These are phyloP conservation scores for Caenorhabditis parvicauda DNA, from an alignment of 2,888 invertebrate genomes.

Conservation along the genomic window DNA sequence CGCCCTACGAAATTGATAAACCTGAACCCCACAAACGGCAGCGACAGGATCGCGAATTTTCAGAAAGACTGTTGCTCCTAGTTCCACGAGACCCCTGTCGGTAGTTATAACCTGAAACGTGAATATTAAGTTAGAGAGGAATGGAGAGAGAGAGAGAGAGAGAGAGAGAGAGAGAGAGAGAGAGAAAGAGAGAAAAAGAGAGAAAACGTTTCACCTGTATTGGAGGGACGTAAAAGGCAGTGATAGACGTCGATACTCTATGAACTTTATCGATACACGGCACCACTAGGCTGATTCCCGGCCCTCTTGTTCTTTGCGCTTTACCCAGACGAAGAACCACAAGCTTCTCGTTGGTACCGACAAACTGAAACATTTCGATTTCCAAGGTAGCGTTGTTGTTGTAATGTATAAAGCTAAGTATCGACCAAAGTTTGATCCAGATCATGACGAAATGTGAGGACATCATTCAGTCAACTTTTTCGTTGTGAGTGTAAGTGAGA, in stretches of 20 bases:
- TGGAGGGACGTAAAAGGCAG: constrained; percentile 66
- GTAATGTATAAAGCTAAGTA: too few relatives aligned
- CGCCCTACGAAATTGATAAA: neutral
- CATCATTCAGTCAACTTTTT: too few relatives aligned
- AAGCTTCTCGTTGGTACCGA: constrained; percentile 50
- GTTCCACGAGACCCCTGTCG: constrained; percentile 65
- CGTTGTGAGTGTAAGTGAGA: too few relatives aligned
- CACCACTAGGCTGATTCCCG: constrained; percentile 64
- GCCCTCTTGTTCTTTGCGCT: constrained; percentile 52
- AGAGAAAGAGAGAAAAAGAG: neutral
- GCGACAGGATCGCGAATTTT: constrained; percentile 63
- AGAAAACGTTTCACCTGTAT: constrained; percentile 61
- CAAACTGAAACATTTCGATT: constrained; percentile 46
- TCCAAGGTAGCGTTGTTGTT: too few relatives aligned
- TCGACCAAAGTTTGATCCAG: too few relatives aligned
- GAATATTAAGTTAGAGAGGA: constrained; percentile 32
- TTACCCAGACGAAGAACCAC: constrained; percentile 61
- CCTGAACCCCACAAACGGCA: constrained; percentile 64
- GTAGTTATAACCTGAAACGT: constrained; percentile 60
- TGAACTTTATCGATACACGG: constrained; percentile 63
- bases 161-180: neutral
- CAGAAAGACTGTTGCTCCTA: constrained; percentile 65
- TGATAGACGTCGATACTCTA: constrained; percentile 64
- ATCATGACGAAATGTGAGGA: too few relatives aligned
- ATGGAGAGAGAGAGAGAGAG: too few relatives aligned